A percentile compares a stretch with the other conserved stretches of the same genome.
These are phyloP conservation scores for Drosophila quinaria DNA, from an alignment of 2,888 invertebrate genomes.

Conservation along the genomic window DNA sequence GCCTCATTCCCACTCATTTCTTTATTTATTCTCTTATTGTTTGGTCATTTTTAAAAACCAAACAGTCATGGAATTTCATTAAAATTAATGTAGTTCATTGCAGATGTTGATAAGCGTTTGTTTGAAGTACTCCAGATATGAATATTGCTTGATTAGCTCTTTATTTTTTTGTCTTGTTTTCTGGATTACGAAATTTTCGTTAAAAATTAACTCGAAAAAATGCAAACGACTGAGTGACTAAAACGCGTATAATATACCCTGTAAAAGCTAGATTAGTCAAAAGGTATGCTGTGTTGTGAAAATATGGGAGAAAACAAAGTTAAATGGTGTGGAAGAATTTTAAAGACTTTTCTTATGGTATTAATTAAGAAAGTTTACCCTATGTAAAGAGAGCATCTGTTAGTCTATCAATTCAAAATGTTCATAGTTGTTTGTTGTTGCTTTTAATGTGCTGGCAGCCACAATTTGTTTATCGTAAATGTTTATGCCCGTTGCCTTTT, in stretches of 20 bases:
- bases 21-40: background rate
- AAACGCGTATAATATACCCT: constrained; percentile 23
- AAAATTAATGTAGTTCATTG: background rate
- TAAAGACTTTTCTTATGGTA: background rate
- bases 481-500: constrained; percentile 52
- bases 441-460: constrained; percentile 43
- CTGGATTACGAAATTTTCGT: constrained; percentile 51
- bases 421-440: constrained; percentile 21
- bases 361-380: background rate
- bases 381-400: constrained; percentile 9
- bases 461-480: constrained; percentile 75
- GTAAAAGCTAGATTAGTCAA: background rate
- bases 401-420: background rate
- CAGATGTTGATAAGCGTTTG: constrained; percentile 41
- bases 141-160: constrained; percentile 66
- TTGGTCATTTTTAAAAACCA: background rate
- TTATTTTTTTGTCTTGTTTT: constrained; percentile 22
- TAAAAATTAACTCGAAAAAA: constrained; percentile 40
- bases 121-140: constrained; percentile 17
- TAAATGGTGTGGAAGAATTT: background rate
- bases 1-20: background rate
- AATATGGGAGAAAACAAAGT: background rate
- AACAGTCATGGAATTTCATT: constrained; percentile 13
- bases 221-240: constrained; percentile 31
- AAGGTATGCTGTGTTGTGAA: background rate